Evolutionary conservation across 1,140 invertebrate species (phyloP).

Genomic region (Drosophila baimaii): DNA sequence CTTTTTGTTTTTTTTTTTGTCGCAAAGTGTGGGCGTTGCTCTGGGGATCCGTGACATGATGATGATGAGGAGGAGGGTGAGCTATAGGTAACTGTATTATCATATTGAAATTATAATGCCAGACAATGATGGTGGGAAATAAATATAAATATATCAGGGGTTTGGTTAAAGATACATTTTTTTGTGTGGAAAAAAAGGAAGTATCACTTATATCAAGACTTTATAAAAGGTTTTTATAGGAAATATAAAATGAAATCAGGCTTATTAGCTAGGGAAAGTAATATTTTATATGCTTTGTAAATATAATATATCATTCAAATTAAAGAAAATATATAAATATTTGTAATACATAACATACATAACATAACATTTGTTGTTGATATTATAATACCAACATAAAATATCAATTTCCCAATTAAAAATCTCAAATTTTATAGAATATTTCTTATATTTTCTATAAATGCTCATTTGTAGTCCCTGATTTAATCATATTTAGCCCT

Average conservation of each 20-base stretch:
- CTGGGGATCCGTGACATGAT: not conserved
- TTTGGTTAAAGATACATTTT: not conserved
- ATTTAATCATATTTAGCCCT: too few species aligned
- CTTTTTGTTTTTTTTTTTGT: slow-evolving; percentile 9
- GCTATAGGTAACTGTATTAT: slow-evolving; percentile 38
- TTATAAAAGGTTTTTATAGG: not conserved
- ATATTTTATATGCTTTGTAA: too few species aligned
- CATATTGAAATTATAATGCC: slow-evolving; percentile 30
- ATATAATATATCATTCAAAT: too few species aligned
- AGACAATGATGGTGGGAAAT: not conserved
- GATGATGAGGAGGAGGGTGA: not conserved
- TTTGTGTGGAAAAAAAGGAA: not conserved
- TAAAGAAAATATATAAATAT: too few species aligned
- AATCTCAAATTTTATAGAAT: too few species aligned
- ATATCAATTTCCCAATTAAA: too few species aligned
- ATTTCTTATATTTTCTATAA: not conserved
- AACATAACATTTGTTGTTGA: too few species aligned
- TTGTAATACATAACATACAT: too few species aligned
- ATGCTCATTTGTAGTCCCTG: too few species aligned
- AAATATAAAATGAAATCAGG: too few species aligned
- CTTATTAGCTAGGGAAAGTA: too few species aligned
- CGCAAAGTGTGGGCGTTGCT: slow-evolving; percentile 38
- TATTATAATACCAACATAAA: too few species aligned
- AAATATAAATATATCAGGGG: not conserved
- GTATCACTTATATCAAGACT: not conserved